Evolutionary conservation across 1,140 invertebrate species (phyloP).

Genomic region (Trichomalopsis sarcophagae): DNA sequence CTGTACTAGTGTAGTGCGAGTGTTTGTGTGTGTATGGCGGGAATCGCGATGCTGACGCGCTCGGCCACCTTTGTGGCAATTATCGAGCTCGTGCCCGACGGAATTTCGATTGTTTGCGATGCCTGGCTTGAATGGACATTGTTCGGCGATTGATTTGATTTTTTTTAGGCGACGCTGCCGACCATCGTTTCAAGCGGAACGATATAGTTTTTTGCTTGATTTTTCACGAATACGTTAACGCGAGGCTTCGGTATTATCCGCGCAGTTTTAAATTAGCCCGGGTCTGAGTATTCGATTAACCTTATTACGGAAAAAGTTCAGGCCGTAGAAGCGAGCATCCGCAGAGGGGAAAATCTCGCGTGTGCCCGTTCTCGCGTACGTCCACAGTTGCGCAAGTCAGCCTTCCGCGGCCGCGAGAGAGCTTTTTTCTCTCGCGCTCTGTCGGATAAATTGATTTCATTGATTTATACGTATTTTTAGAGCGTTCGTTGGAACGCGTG

Average conservation of each 20-base stretch:
- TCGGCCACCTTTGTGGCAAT: not conserved
- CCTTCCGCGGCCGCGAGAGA: not conserved
- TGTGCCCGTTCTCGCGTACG: not conserved
- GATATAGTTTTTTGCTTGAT: not conserved
- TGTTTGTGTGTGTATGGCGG: no score
- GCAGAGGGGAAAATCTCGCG: not conserved
- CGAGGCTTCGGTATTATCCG: no score
- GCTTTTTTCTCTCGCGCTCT: not conserved
- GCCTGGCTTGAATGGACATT: not conserved
- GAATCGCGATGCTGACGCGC: not conserved
- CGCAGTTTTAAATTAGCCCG: no score
- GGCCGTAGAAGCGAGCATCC: not conserved
- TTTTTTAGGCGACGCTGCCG: not conserved
- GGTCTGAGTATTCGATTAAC: not conserved
- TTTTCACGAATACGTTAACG: no score
- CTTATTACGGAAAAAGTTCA: not conserved
- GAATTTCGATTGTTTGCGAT: not conserved
- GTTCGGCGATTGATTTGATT: not conserved
- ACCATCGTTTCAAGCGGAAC: not conserved
- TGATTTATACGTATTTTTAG: constrained; percentile 45
- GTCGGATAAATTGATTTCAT: constrained; percentile 38
- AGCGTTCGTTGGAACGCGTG: constrained; percentile 6
- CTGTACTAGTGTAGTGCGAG: not conserved
- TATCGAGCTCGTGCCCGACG: not conserved
- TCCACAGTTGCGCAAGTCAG: not conserved